Percentiles rank a stretch among this genome's conserved stretches.
Evolutionary conservation across 1,140 invertebrate genomes (phyloP).

Genomic region (Lepidotrigona ventralis): DNA sequence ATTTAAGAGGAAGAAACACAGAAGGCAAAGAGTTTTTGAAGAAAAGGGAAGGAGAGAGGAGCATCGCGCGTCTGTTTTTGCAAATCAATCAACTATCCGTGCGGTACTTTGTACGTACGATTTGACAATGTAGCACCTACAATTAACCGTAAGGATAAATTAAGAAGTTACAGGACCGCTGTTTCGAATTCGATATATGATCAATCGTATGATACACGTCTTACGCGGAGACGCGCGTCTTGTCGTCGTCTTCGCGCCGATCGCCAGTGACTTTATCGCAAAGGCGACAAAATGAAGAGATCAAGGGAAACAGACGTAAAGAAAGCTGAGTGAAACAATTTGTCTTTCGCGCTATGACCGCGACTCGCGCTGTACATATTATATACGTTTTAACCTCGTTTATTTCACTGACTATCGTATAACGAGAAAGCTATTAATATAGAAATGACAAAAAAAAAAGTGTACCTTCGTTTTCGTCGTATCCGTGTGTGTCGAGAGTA

Average conservation of each 20-base stretch:
- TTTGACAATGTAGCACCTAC: background rate
- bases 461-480: constrained; percentile 54
- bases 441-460: constrained; percentile 40
- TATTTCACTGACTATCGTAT: constrained; percentile 46
- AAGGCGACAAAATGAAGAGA: background rate
- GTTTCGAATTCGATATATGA: constrained; percentile 1
- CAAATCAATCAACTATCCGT: background rate
- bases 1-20: background rate
- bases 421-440: constrained; percentile 45
- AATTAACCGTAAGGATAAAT: constrained; percentile 33
- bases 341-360: constrained; percentile 38
- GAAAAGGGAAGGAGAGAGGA: background rate
- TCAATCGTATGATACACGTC: background rate
- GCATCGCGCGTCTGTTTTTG: constrained; percentile 3
- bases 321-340: background rate
- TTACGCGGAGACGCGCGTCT: background rate
- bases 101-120: background rate
- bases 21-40: background rate
- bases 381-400: constrained; percentile 59
- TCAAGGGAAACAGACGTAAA: background rate
- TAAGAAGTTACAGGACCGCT: constrained; percentile 7
- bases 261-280: no score
- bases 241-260: background rate
- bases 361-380: constrained; percentile 16
- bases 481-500: constrained; percentile 44